Percentiles rank a stretch among this genome's conserved stretches.
phyloP scores from a whole-genome alignment of 2,797 vertebrate species.

The Synaphobranchus kaupii region DNA sequence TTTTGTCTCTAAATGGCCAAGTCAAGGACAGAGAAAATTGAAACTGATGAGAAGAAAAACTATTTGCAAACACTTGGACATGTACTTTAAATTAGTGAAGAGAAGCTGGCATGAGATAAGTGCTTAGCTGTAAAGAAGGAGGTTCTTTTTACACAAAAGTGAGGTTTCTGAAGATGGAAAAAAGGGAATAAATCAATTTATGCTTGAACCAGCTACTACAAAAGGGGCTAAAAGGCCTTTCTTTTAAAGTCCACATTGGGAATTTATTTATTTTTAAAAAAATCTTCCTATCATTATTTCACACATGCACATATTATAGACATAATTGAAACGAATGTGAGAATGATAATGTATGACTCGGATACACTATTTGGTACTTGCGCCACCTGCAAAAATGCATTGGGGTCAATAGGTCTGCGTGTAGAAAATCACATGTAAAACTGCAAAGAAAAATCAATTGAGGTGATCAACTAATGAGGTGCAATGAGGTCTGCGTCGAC shows the following conservation, averaged over 20 bases:
- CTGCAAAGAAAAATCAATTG: too few species aligned
- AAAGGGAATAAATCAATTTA: background rate
- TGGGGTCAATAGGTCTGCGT: too few species aligned
- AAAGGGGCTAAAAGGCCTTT: background rate
- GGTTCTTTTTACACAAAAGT: background rate
- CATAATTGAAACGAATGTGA: background rate
- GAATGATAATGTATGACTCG: too few species aligned
- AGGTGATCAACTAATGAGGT: too few species aligned
- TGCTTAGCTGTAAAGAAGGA: background rate
- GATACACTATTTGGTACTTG: too few species aligned
- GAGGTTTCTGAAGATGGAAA: background rate
- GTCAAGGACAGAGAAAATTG: constrained; percentile 1
- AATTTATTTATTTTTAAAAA: background rate
- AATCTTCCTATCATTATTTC: background rate
- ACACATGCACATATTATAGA: background rate
- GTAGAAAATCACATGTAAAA: too few species aligned
- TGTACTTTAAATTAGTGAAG: background rate
- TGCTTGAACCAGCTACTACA: background rate
- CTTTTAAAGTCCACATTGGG: background rate
- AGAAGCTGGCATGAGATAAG: background rate
- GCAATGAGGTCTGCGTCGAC: too few species aligned
- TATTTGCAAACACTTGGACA: background rate
- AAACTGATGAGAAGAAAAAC: background rate
- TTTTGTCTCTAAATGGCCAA: constrained; percentile 9
- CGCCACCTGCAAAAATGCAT: too few species aligned